phyloP scores from a whole-genome alignment of 1,140 invertebrate genomes.

The Euura saliciscinereae region DNA sequence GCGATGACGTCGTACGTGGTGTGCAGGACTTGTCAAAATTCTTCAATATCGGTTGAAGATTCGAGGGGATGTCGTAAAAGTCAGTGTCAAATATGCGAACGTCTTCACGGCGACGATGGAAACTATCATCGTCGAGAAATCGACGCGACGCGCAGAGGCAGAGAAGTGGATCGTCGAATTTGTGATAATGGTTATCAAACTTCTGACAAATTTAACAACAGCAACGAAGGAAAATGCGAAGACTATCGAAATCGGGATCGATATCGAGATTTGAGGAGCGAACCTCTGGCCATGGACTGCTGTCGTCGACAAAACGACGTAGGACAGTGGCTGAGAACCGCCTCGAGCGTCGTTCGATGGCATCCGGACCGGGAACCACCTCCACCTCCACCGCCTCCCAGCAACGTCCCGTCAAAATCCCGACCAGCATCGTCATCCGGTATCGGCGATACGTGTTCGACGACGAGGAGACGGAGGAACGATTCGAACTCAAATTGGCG shows the following conservation, averaged over 20 bases:
- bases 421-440: background rate
- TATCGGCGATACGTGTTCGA: background rate
- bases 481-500: background rate
- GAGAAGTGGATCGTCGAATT: background rate
- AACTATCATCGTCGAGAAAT: too few relatives aligned
- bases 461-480: background rate
- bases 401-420: background rate
- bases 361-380: slow-evolving; percentile 4
- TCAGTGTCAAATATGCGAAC: background rate
- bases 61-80: background rate
- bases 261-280: too few relatives aligned
- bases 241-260: background rate
- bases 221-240: background rate
- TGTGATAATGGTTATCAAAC: background rate
- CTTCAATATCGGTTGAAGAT: background rate
- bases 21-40: background rate
- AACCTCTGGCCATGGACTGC: slow-evolving; percentile 4
- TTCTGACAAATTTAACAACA: background rate
- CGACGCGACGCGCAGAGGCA: background rate
- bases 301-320: slow-evolving; percentile 4
- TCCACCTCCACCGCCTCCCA: background rate
- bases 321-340: slow-evolving; percentile 28
- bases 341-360: slow-evolving; percentile 51
- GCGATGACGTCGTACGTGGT: too few relatives aligned
- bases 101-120: background rate